Evolutionary conservation across 2,113 vertebrate species (phyloP), one percentile per base, ranked within the genome.

Genomic region (Perca schrenkii): DNA sequence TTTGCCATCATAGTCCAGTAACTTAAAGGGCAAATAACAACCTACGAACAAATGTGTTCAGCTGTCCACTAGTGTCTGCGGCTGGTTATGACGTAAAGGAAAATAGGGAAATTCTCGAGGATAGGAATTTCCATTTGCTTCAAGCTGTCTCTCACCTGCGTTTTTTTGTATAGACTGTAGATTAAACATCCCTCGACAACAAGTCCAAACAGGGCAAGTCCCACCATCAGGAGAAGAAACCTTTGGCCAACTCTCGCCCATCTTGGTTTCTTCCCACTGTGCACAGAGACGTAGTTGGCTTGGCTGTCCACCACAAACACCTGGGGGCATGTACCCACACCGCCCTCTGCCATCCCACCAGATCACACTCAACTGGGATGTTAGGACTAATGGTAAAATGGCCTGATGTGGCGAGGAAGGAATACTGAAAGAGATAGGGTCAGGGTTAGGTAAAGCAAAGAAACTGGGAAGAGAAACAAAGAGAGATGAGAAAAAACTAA

Each of bases 231-330:
- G 6, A 83, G 62, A 19, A 93, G 73, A 4, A 86, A 25, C 52
- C 47, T 90, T 19, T 74, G 84, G 16, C 77, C 13, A 0, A 8
- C 49, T 54, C 28, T 52, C 12, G 36, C 40, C 88, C 89, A 81
- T 25, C 57, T 68, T 0, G 16, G 52, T 50, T 61, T 85, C 71
- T 17, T 89, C 17, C 3, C 6, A 1, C 14, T 4, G 12, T 91
- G 84, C 49, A 73, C 1, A 0, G 71, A 61, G 15, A 53, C 6
- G 19, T 74, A 84, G 64, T 34, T 74, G 4, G 86, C 87, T 17
- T 86, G 91, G 50, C 79, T 92, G 83, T 95, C 94, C 63, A 95
- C 92, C 68, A 94, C 93, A 80, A 95, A 95, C 66, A 94, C 90
- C 77, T 94, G 92, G 4, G 94, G 94, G 17, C 40, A 53, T 56